Evolutionary conservation across 2,888 invertebrate species (phyloP).

Genomic region (Melipona beecheii): DNA sequence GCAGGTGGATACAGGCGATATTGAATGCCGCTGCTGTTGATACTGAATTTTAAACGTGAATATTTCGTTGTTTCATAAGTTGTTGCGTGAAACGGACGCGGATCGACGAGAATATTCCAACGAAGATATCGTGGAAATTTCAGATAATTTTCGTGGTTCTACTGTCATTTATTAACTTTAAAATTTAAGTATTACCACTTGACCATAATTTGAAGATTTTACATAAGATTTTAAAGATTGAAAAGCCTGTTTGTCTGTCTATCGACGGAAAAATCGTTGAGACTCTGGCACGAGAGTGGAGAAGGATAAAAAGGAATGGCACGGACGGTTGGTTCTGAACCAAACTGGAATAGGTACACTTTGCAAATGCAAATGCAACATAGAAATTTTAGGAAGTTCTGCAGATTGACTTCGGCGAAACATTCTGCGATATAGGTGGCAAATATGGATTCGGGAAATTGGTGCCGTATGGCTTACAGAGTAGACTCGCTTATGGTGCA

Average conservation of each 20-base stretch:
- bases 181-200: too few species aligned
- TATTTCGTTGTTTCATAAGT: neutral
- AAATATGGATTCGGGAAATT: constrained; percentile 1
- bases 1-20: too few species aligned
- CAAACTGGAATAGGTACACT: neutral
- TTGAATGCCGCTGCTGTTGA: too few species aligned
- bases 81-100: too few species aligned
- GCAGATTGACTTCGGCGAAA: neutral
- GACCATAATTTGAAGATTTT: too few species aligned
- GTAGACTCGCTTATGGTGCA: constrained; percentile 11
- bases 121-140: neutral
- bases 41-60: neutral
- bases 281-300: too few species aligned
- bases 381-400: neutral
- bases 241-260: too few species aligned
- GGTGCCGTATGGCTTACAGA: constrained; percentile 10
- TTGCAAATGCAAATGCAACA: neutral
- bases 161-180: too few species aligned
- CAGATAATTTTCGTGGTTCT: too few species aligned
- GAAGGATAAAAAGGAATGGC: neutral
- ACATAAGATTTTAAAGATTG: too few species aligned
- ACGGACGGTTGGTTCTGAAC: neutral
- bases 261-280: neutral
- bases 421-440: neutral
- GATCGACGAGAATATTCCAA: neutral